These are phyloP conservation scores for Sterna hirundo DNA, from an alignment of 2,113 vertebrate genomes.

Conservation along the genomic window DNA sequence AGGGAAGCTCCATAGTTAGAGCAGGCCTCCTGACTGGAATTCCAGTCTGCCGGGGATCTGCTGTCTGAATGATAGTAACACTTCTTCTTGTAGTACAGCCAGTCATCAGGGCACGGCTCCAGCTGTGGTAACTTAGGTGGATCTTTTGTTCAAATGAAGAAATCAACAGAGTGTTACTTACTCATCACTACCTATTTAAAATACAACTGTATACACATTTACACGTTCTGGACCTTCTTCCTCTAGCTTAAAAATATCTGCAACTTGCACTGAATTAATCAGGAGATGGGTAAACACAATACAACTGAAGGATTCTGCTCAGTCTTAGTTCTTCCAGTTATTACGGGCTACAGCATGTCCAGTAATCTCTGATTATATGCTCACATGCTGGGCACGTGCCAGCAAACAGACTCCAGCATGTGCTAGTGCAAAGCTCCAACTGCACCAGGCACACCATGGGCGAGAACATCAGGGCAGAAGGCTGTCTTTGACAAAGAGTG, in stretches of 20 bases:
- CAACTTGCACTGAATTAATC: background rate
- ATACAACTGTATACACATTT: background rate
- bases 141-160: background rate
- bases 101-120: background rate
- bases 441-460: fast-evolving
- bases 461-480: background rate
- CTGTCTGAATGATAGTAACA: background rate
- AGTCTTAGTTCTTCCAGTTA: background rate
- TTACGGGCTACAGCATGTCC: background rate
- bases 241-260: background rate
- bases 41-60: background rate
- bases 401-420: background rate
- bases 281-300: background rate
- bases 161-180: background rate
- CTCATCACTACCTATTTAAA: background rate
- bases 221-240: background rate
- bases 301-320: background rate
- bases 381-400: too few species aligned
- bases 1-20: background rate
- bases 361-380: background rate
- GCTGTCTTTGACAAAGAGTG: background rate
- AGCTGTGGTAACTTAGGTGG: background rate
- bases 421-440: background rate
- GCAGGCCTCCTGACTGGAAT: background rate
- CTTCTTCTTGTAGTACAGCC: background rate